phyloP scores from a whole-genome alignment of 2,113 vertebrate species.

The Bos indicus region DNA sequence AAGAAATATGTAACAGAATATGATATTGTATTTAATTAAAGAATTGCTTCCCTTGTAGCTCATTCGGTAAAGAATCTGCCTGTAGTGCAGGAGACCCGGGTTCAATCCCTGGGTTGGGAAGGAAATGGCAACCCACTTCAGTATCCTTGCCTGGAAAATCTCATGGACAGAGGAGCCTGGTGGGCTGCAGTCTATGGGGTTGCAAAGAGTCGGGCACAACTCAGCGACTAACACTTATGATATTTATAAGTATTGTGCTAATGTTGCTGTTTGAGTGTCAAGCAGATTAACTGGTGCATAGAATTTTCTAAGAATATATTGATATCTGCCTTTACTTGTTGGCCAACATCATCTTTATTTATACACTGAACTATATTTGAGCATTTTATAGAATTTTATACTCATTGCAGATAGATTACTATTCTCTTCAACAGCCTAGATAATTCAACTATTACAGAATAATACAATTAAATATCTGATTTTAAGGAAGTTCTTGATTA shows the following conservation, averaged over 20 bases:
- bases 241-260: neutral
- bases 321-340: neutral
- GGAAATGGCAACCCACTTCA: neutral
- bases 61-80: neutral
- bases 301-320: neutral
- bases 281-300: neutral
- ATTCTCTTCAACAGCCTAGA: neutral
- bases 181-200: neutral
- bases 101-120: neutral
- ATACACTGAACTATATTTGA: neutral
- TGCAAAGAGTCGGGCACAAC: accelerated
- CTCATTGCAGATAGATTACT: neutral
- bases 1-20: neutral
- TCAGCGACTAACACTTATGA: neutral
- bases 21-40: neutral
- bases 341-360: neutral
- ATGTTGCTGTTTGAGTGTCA: neutral
- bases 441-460: neutral
- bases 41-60: neutral
- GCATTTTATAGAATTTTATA: neutral
- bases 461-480: neutral
- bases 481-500: neutral
- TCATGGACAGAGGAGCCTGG: neutral
- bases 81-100: neutral
- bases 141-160: neutral